Evolutionary conservation across 2,797 vertebrate species (phyloP).

Genomic region (Eutrigla gurnardus): DNA sequence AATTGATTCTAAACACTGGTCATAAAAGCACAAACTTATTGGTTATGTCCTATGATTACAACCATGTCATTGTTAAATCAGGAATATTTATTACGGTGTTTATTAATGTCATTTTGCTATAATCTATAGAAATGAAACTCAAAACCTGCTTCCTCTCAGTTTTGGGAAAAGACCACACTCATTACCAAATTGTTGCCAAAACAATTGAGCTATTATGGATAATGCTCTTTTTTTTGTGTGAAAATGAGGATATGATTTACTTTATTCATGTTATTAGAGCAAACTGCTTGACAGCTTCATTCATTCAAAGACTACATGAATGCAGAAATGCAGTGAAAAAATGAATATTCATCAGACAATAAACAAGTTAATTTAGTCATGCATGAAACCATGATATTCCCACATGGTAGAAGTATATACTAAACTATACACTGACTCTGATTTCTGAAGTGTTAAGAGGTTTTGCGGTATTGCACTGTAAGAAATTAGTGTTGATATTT

Average conservation of each 20-base stretch:
- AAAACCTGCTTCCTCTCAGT: not conserved
- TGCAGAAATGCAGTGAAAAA: not conserved
- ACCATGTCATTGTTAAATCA: not conserved
- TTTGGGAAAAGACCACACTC: not conserved
- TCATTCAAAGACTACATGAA: not conserved
- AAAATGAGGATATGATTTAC: not conserved
- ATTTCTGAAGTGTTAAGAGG: not conserved
- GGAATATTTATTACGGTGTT: not conserved
- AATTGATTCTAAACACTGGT: not conserved
- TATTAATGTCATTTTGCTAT: not conserved
- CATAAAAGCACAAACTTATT: not conserved
- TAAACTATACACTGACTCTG: no score
- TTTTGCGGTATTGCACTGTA: not conserved
- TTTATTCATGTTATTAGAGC: not conserved
- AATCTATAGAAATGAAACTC: not conserved
- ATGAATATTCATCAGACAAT: not conserved
- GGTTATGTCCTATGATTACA: not conserved
- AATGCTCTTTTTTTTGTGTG: not conserved
- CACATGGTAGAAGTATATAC: not conserved
- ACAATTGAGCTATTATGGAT: not conserved
- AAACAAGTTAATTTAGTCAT: not conserved
- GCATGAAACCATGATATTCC: conserved; percentile 11
- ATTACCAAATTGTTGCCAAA: not conserved
- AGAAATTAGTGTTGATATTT: not conserved
- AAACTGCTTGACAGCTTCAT: not conserved